Base-by-base conservation (phyloP, 2,113 vertebrate genomes). In the Phycodurus eques region DNA sequence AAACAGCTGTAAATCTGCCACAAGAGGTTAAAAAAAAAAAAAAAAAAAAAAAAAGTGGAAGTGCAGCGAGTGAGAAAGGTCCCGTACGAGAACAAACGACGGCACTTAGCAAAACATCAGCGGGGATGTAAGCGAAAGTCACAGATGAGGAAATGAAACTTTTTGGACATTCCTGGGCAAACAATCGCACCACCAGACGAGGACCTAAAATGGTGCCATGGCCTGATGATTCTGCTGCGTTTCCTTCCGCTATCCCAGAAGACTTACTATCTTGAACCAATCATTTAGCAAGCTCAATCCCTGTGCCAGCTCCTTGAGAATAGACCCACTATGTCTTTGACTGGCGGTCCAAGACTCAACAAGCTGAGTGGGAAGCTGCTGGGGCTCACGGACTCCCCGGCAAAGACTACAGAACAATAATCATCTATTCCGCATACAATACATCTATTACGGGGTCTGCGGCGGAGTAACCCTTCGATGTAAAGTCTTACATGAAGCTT, bases 201-300 rank as follows among this genome's bases (percentile, higher is more conserved):
- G 72, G 71, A 78, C 60, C 79, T 65, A 67, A 84, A 82, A 81
- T 76, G 56, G 80, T 77, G 79, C 71, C 72, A 83, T 69, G 66
- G 76, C 54, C 63, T 69, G 78, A 87, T 17, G 49, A 56, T 62
- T 67, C 81, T 53, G 68, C 78, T 66, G 57, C 59, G n/a, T 17
- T 79, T 80, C 70, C 51, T 59, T 65, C 74, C 60, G 12, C 67
- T 68, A 49, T 82, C 83, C 70, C 80, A 8, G 47, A 68, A 68
- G 82, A 83, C 61, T 68, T 83, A 71, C 75, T 66, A 73, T 70
- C 69, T 66, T 75, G 70, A 85, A 80, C 78, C 77, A 77, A 46
- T 10, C 54, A 71, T 77, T 76, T 71, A 74, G 53, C 53, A 5
- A 51, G 14, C 72, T 64, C 20, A 39, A 72, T 71, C 82, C 39